Conservation (phyloP, 2,888 invertebrate species). For the Plebejus argus region DNA sequence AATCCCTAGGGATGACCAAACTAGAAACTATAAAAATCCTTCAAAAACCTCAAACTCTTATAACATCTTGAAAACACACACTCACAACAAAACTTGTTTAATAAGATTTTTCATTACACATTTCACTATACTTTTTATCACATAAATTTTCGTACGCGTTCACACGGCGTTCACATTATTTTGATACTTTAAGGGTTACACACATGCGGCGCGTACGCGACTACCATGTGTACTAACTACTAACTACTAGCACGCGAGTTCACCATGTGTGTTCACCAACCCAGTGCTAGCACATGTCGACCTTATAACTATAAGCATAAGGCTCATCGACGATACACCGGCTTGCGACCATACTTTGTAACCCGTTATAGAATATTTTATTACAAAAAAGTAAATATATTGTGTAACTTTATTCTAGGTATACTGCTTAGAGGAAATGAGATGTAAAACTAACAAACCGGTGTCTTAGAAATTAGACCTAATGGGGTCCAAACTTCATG, state of each 20-base stretch:
- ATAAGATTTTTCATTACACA: neutral
- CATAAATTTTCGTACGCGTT: neutral
- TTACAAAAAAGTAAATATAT: conserved; percentile 13
- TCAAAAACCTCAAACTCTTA: neutral
- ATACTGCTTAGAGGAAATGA: conserved; percentile 5
- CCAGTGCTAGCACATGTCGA: neutral
- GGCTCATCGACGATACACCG: neutral
- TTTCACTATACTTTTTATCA: neutral
- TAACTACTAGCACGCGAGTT: neutral
- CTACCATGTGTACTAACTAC: neutral
- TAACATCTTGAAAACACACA: neutral
- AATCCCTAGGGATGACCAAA: neutral
- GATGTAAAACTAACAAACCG: neutral
- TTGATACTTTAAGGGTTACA: neutral
- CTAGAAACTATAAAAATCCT: neutral
- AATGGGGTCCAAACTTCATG: neutral
- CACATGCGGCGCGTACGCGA: neutral
- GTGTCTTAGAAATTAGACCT: neutral
- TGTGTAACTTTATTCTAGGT: neutral
- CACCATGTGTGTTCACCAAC: neutral
- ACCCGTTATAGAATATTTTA: conserved; percentile 10
- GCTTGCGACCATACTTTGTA: neutral
- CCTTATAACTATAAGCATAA: neutral
- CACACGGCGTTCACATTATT: neutral
- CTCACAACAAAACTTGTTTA: neutral